Conservation (phyloP, 2,113 vertebrate genomes). For the Zootoca vivipara region DNA sequence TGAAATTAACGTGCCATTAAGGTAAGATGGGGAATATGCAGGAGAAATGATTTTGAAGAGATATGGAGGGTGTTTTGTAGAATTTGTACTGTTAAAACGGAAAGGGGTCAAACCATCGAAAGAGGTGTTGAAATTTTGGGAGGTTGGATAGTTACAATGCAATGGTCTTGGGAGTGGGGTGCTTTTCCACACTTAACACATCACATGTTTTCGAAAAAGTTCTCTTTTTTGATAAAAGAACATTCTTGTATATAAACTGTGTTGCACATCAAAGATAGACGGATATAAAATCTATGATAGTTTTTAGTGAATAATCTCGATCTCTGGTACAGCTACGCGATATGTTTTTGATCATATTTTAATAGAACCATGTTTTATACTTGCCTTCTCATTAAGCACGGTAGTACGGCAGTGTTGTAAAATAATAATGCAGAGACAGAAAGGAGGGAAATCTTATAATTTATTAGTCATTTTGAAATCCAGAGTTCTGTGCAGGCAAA, state of each 20-base stretch:
- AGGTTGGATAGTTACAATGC: too few relatives aligned
- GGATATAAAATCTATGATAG: neutral
- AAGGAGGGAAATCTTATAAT: conserved; percentile 12
- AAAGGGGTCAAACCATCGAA: too few relatives aligned
- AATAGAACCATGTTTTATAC: conserved; percentile 24
- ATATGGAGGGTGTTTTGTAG: too few relatives aligned
- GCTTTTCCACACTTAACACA: neutral
- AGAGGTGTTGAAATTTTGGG: too few relatives aligned
- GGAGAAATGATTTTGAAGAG: too few relatives aligned
- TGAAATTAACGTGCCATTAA: too few relatives aligned
- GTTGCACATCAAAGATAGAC: neutral
- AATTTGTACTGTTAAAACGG: too few relatives aligned
- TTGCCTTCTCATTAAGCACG: conserved; percentile 8
- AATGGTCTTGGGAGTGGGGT: too few relatives aligned
- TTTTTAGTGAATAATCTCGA: conserved; percentile 15
- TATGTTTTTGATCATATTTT: conserved; percentile 26
- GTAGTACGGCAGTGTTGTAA: conserved; percentile 24
- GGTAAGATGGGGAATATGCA: too few relatives aligned
- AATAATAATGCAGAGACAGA: conserved; percentile 27
- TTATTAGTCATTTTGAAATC: conserved; percentile 22
- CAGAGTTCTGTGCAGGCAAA: neutral
- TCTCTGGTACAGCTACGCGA: conserved; percentile 38
- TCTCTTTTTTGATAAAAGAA: neutral
- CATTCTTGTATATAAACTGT: conserved; percentile 11
- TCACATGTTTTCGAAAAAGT: neutral